phyloP scores from a whole-genome alignment of 2,113 vertebrate species.

The Brienomyrus brachyistius region DNA sequence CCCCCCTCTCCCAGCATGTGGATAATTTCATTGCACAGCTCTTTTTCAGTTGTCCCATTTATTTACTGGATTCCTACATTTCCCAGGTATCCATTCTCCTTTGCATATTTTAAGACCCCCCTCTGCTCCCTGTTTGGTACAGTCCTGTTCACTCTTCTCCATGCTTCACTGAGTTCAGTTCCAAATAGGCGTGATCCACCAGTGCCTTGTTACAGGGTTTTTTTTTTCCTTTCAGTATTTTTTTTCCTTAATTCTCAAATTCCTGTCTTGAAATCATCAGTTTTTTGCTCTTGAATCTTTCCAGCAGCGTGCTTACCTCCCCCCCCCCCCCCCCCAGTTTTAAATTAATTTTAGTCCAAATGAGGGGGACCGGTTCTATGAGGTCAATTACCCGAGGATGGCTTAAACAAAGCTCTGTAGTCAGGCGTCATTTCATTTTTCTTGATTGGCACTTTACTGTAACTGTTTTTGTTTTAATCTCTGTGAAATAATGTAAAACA shows the following conservation, averaged over 20 bases:
- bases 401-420: slow-evolving; percentile 1
- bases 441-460: slow-evolving; percentile 30
- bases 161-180: neutral
- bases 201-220: slow-evolving; percentile 12
- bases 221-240: neutral
- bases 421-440: slow-evolving; percentile 6
- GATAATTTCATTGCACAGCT: neutral
- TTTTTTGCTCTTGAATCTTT: neutral
- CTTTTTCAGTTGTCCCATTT: neutral
- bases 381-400: neutral
- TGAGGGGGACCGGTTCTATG: neutral
- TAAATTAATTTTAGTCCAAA: neutral
- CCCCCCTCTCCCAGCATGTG: neutral
- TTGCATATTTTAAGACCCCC: neutral
- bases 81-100: neutral
- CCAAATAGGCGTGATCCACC: slow-evolving; percentile 7
- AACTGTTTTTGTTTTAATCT: slow-evolving; percentile 23
- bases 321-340: neutral
- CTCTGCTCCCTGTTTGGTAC: neutral
- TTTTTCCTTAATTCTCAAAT: neutral
- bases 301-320: neutral
- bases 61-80: neutral
- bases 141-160: neutral
- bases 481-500: slow-evolving; percentile 27
- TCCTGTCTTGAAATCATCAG: neutral